Evolutionary conservation across 30 jellyfish, hydroid and myxozoan genomes (phyloP).

Genomic region (Clytia hemisphaerica): DNA sequence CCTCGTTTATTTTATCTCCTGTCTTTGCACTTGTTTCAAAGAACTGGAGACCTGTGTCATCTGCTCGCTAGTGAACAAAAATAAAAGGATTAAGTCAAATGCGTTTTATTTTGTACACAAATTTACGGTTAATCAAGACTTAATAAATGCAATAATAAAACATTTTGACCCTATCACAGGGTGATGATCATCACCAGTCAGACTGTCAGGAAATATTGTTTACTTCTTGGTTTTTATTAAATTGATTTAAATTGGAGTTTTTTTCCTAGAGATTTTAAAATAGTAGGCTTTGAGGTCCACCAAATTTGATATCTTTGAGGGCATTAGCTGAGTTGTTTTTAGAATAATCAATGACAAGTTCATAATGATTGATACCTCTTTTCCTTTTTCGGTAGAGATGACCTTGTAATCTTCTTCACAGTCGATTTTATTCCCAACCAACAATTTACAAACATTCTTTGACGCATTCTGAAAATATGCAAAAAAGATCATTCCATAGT

Average conservation of each 20-base stretch:
- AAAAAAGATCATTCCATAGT: neutral
- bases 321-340: no score
- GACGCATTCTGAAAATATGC: constrained; percentile 37
- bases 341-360: neutral
- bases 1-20: constrained; percentile 47
- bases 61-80: constrained; percentile 44
- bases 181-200: no score
- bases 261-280: no score
- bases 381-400: constrained; percentile 23
- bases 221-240: neutral
- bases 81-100: neutral
- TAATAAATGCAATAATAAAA: no score
- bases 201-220: no score
- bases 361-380: constrained; percentile 18
- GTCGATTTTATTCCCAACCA: constrained; percentile 69
- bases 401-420: constrained; percentile 31
- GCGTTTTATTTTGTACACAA: no score
- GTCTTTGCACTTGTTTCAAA: constrained; percentile 68
- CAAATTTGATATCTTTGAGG: no score
- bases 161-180: no score
- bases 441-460: constrained; percentile 31
- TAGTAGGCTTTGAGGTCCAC: no score
- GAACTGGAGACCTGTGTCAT: constrained; percentile 16
- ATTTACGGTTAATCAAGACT: no score
- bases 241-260: no score